Evolutionary conservation across 2,888 invertebrate genomes (phyloP).

Genomic region (Gymnocheta viridis): DNA sequence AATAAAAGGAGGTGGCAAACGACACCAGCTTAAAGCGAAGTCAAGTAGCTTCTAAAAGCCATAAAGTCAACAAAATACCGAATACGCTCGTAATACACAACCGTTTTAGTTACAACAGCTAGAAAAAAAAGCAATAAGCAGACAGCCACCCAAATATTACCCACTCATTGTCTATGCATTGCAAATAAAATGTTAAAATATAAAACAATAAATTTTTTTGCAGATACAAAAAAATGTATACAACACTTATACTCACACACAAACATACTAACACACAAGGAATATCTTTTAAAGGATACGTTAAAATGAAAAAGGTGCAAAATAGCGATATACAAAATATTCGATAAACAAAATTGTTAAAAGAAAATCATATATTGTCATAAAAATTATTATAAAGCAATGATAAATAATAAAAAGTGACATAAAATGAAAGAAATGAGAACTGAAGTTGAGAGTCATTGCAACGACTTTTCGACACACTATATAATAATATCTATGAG

Average conservation of each 20-base stretch:
- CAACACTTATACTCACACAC: neutral
- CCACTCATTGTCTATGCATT: constrained; percentile 69
- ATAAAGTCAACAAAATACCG: constrained; percentile 57
- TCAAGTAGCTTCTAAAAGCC: constrained; percentile 61
- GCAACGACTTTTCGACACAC: neutral
- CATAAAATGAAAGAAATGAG: constrained; percentile 21
- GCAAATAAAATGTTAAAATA: constrained; percentile 69
- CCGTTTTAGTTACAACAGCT: constrained; percentile 1
- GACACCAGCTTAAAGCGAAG: constrained; percentile 43
- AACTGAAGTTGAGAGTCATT: neutral
- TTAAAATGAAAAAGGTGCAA: constrained; percentile 49
- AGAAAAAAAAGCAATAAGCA: neutral
- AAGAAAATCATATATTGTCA: constrained; percentile 48
- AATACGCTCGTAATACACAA: neutral
- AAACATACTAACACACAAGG: neutral
- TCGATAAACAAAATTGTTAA: constrained; percentile 3
- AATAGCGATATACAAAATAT: constrained; percentile 21
- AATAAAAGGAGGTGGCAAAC: neutral
- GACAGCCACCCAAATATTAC: constrained; percentile 40
- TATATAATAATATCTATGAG: neutral
- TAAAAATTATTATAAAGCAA: constrained; percentile 59
- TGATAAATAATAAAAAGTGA: constrained; percentile 53
- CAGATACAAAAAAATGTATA: neutral
- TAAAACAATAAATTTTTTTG: constrained; percentile 65
- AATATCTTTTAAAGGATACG: constrained; percentile 1